Percentiles rank a stretch among this genome's conserved stretches.
Evolutionary conservation across 2,797 vertebrate species (phyloP).

Genomic region (Psittacula echo): DNA sequence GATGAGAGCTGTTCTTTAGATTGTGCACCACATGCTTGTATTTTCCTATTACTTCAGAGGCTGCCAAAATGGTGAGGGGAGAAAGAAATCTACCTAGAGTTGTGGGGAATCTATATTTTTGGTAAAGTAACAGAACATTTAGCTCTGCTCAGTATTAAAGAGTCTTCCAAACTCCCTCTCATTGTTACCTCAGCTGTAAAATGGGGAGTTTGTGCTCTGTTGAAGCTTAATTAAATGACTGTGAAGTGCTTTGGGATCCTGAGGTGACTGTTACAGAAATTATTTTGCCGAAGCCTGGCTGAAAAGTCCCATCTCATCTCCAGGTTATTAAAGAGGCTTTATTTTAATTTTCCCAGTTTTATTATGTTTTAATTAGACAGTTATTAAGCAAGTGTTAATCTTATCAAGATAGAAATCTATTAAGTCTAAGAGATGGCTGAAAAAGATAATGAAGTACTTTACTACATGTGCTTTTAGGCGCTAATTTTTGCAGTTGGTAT

Average conservation of each 20-base stretch:
- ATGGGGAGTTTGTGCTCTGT: conserved; percentile 37
- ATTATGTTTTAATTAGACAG: conserved; percentile 60
- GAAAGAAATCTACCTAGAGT: background rate
- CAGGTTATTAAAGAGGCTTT: conserved; percentile 25
- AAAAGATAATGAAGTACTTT: conserved; percentile 33
- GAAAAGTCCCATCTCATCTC: conserved; percentile 26
- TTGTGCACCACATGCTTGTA: background rate
- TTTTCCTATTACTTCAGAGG: background rate
- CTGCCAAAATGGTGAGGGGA: background rate
- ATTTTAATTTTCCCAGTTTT: conserved; percentile 53
- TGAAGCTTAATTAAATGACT: conserved; percentile 62
- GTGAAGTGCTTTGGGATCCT: conserved; percentile 50
- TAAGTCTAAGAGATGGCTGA: background rate
- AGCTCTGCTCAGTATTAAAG: background rate
- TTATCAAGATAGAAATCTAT: conserved; percentile 9
- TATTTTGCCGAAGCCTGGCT: conserved; percentile 27
- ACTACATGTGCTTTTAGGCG: conserved; percentile 3
- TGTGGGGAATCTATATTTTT: background rate
- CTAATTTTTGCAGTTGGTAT: conserved; percentile 1
- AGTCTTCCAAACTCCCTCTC: background rate
- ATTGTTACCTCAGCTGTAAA: conserved; percentile 52
- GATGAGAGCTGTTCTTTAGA: background rate
- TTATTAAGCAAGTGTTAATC: conserved; percentile 60
- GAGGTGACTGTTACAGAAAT: conserved; percentile 46
- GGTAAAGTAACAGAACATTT: conserved; percentile 5